These are phyloP conservation scores for Noturus placidus DNA, from an alignment of 2,113 vertebrate genomes.

Conservation along the genomic window DNA sequence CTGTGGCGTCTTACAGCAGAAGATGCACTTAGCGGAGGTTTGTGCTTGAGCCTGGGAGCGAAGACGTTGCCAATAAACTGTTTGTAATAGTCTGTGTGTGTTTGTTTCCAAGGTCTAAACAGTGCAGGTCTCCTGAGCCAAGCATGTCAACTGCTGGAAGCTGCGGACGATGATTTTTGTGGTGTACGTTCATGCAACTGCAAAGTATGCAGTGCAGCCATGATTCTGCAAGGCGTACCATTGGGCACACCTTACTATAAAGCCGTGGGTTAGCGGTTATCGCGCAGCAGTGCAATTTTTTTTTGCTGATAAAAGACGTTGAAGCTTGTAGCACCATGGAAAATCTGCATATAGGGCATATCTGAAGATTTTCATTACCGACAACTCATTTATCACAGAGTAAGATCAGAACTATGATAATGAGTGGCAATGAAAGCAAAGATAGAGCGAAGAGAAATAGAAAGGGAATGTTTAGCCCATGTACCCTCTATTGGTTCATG, in stretches of 20 bases:
- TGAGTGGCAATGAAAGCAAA: background rate
- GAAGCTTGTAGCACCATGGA: background rate
- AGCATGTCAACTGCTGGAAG: background rate
- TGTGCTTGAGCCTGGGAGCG: conserved; percentile 52
- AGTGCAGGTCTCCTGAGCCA: conserved; percentile 58
- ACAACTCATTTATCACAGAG: background rate
- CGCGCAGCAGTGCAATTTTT: background rate
- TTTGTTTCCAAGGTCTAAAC: conserved; percentile 76
- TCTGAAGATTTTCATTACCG: background rate
- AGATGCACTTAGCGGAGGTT: background rate
- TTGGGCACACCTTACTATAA: conserved; percentile 22
- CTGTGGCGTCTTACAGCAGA: background rate
- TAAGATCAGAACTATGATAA: background rate
- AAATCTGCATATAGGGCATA: background rate
- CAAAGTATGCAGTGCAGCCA: conserved; percentile 10
- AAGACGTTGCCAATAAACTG: conserved; percentile 73
- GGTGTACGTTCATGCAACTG: conserved; percentile 28
- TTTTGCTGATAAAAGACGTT: conserved; percentile 4
- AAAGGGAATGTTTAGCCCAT: background rate
- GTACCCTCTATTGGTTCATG: background rate
- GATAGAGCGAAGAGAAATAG: background rate
- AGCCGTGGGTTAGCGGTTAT: background rate
- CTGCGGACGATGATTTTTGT: background rate
- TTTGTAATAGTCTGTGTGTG: conserved; percentile 74
- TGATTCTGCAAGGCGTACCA: background rate